Evolutionary conservation across 2,888 invertebrate species (phyloP).

Genomic region (Stramonita haemastoma): DNA sequence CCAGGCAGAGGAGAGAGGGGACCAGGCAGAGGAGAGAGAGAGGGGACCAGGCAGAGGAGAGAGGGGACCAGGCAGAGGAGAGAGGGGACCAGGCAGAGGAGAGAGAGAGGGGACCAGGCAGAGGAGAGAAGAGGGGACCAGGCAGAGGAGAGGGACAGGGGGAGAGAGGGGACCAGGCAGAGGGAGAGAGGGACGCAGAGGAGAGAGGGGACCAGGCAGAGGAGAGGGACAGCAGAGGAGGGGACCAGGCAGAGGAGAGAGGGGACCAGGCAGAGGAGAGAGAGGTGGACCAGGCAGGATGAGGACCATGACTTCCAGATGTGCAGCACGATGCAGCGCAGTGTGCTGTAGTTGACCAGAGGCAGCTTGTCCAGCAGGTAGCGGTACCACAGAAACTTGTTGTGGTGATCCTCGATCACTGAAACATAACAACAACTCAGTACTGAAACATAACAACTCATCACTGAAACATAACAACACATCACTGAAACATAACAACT

Average conservation of each 20-base stretch:
- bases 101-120: too few relatives aligned
- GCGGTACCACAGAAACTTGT: conserved; percentile 73
- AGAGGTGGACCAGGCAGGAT: not conserved
- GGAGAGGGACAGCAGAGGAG: too few relatives aligned
- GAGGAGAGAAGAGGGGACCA: too few relatives aligned
- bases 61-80: too few relatives aligned
- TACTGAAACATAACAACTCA: not conserved
- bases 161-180: not conserved
- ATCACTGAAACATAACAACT: not conserved
- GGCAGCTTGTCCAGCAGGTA: conserved; percentile 85
- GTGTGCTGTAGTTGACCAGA: conserved; percentile 85
- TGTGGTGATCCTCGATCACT: conserved; percentile 46
- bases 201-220: not conserved
- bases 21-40: too few relatives aligned
- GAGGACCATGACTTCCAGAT: conserved; percentile 79
- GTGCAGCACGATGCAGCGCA: conserved; percentile 88
- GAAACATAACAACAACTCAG: not conserved
- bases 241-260: not conserved
- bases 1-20: too few relatives aligned
- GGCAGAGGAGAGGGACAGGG: too few relatives aligned
- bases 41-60: too few relatives aligned
- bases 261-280: too few relatives aligned
- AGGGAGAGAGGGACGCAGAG: not conserved
- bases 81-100: too few relatives aligned
- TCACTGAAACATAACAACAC: not conserved